A percentile compares a stretch with the other conserved stretches of the same genome.
These are phyloP conservation scores for Halictus ligatus DNA, from an alignment of 2,888 invertebrate species.

Conservation along the genomic window DNA sequence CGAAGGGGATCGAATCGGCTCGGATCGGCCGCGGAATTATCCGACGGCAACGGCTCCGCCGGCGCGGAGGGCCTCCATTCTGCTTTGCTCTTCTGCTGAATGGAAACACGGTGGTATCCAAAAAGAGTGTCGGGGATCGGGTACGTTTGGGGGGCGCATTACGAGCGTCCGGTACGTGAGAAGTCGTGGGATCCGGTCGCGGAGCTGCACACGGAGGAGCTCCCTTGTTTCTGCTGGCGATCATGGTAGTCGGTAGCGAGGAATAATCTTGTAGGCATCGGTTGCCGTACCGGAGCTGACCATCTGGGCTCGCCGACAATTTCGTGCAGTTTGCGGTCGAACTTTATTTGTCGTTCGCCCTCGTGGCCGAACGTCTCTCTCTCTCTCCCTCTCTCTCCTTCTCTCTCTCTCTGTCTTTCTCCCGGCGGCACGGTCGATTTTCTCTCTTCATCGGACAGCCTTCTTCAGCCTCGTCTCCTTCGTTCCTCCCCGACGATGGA, in stretches of 20 bases:
- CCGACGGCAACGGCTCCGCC: not conserved
- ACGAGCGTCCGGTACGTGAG: constrained; percentile 77
- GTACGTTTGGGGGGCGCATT: constrained; percentile 72
- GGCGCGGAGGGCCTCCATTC: constrained; percentile 3
- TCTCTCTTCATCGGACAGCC: constrained; percentile 16
- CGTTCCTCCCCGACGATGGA: constrained; percentile 35
- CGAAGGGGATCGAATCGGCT: not conserved
- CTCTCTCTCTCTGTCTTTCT: not conserved
- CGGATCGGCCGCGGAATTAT: constrained; percentile 5
- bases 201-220: constrained; percentile 37
- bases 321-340: constrained; percentile 81
- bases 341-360: constrained; percentile 80
- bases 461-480: constrained; percentile 1
- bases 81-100: constrained; percentile 41
- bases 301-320: constrained; percentile 79
- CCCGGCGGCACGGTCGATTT: not conserved
- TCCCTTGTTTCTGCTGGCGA: constrained; percentile 63
- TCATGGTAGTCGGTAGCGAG: constrained; percentile 71
- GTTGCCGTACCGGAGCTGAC: constrained; percentile 70
- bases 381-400: not conserved
- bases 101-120: constrained; percentile 43
- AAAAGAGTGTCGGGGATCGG: constrained; percentile 51
- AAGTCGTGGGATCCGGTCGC: constrained; percentile 75
- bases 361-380: constrained; percentile 66
- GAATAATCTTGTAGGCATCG: constrained; percentile 75